Conservation (phyloP, 2,888 invertebrate species). For the Lepidocyrtinus sp. region DNA sequence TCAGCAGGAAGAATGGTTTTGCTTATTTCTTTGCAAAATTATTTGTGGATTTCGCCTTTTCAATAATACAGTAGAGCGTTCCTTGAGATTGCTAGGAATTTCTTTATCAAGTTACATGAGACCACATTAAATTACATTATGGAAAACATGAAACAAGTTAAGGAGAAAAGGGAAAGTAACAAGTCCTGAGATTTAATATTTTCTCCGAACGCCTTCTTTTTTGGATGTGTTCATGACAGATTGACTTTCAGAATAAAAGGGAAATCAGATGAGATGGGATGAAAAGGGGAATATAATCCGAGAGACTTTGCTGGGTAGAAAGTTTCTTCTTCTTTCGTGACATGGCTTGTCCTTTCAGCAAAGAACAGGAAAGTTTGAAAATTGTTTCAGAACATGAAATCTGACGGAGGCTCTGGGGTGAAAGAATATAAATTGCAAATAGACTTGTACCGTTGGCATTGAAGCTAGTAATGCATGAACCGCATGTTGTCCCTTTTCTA, state of each 20-base stretch:
- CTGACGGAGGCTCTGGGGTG: no score
- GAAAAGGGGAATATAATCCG: neutral
- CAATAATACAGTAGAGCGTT: no score
- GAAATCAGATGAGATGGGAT: neutral
- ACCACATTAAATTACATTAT: neutral
- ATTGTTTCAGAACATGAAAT: no score
- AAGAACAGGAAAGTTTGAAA: no score
- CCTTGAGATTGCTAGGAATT: no score
- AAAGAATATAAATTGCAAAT: neutral
- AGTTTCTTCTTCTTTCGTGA: constrained; percentile 1
- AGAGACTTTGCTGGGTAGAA: neutral
- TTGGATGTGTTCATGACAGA: constrained; percentile 40
- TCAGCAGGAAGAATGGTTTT: neutral
- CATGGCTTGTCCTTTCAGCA: no score
- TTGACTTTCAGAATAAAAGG: neutral
- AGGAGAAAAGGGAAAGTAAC: no score
- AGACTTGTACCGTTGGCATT: neutral
- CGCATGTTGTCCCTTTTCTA: no score
- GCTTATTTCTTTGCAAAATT: no score
- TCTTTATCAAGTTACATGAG: no score
- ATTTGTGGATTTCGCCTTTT: no score
- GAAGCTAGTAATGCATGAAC: neutral
- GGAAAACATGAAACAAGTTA: neutral
- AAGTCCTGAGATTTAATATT: neutral
- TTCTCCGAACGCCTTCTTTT: neutral